Evolutionary conservation across 2,888 invertebrate species (phyloP), one percentile per base, ranked within the genome.

Genomic region (Syrista parreyssii): DNA sequence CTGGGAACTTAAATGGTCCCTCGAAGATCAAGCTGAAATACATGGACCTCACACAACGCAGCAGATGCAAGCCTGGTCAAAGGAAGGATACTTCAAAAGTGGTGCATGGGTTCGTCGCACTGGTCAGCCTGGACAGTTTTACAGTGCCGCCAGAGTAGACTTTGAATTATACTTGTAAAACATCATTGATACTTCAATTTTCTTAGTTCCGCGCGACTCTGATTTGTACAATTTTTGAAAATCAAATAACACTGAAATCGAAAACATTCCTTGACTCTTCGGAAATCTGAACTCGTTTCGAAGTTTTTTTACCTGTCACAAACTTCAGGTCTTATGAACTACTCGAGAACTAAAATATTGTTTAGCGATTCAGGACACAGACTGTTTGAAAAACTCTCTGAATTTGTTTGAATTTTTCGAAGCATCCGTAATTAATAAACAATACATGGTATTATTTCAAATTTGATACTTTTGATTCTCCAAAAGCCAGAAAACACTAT

Each of bases 1-100:
- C 91, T 99, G 98, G 98, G 97, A 98, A 90, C 97, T 97, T 86
- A 98, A 98, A 92, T 97, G 97, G 97, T 95, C 95, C 75, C 95
- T 97, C 86, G 93, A 94, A 78, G 94, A 95, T 74, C 94, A 95
- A 81, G 94, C 94, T 1, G 94, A 96, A 88, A 92, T 97, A 74
- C 95, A 96, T 84, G 98, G 99, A 0, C 98, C 98, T 0, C 96
- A 96, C 90, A 93, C 95, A 4, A 96, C 96, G 32, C 93, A 95
- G 79, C 96, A 98, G 92, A 99, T 99, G 98, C 93, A 96, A n/a
- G 94, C 96, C 79, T 98, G 98, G 97, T 94, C 95, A 1, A 94
- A 95, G 79, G 96, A 97, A 81, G 97, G 97, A 1, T 95, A 96
- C 88, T 98, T 98, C 89, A 96, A 96, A 90, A 93, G 92, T 78